Percentiles rank a stretch among this genome's conserved stretches.
Evolutionary conservation across 2,888 invertebrate genomes (phyloP).

Genomic region (Leptinotarsa peninsularis): DNA sequence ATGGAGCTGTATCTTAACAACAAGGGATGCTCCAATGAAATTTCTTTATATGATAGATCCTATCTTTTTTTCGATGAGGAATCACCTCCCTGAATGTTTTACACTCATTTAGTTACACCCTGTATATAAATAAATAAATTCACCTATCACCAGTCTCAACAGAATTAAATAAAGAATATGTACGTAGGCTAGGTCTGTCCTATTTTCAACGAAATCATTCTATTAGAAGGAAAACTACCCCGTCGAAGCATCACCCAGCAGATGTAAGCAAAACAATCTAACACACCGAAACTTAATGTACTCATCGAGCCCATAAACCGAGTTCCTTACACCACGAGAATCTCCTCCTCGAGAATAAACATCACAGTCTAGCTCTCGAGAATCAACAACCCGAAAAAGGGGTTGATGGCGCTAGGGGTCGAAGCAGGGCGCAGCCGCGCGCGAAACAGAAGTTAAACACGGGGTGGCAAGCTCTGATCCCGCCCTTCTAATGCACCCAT

Average conservation of each 20-base stretch:
- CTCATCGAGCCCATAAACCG: not conserved
- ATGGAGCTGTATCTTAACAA: too few species aligned
- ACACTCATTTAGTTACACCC: too few species aligned
- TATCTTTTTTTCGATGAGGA: too few species aligned
- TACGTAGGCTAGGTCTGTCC: too few species aligned
- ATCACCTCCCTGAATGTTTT: too few species aligned
- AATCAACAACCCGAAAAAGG: slow-evolving; percentile 51
- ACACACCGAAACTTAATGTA: not conserved
- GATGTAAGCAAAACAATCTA: slow-evolving; percentile 7
- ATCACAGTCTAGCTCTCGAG: slow-evolving; percentile 54
- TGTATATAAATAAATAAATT: too few species aligned
- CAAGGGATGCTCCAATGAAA: too few species aligned
- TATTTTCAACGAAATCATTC: too few species aligned
- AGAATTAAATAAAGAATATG: too few species aligned
- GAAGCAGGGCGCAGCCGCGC: slow-evolving; percentile 58
- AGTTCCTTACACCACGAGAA: not conserved
- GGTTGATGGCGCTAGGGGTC: slow-evolving; percentile 49
- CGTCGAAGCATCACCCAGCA: not conserved
- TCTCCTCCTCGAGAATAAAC: slow-evolving; percentile 20
- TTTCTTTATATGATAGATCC: too few species aligned
- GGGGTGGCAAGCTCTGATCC: slow-evolving; percentile 66
- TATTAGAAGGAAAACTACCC: not conserved
- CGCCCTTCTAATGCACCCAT: slow-evolving; percentile 61
- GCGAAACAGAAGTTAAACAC: slow-evolving; percentile 63
- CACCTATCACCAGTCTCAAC: too few species aligned